A percentile compares a stretch with the other conserved stretches of the same genome.
Evolutionary conservation across 2,113 vertebrate genomes (phyloP).

Genomic region (Larimichthys crocea): DNA sequence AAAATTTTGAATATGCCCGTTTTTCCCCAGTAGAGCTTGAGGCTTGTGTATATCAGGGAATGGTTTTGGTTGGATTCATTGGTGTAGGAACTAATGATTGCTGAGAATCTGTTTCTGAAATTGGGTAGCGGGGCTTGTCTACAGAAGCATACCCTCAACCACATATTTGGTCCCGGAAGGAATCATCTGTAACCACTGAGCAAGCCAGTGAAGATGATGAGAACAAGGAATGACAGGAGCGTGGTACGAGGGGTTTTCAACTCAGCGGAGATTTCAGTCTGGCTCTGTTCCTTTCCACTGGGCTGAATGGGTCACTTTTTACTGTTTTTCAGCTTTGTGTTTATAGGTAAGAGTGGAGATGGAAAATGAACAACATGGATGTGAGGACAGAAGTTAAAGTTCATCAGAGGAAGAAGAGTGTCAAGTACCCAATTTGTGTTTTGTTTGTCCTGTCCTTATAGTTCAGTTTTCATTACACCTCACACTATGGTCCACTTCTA

Average conservation of each 20-base stretch:
- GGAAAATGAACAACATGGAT: background rate
- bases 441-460: background rate
- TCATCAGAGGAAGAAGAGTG: background rate
- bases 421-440: background rate
- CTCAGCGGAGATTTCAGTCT: conserved; percentile 12
- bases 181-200: conserved; percentile 24
- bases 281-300: conserved; percentile 16
- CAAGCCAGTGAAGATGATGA: conserved; percentile 21
- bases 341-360: background rate
- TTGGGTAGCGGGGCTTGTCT: background rate
- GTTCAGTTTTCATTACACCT: too few relatives aligned
- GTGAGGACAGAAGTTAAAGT: background rate
- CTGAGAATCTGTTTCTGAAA: conserved; percentile 31
- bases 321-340: background rate
- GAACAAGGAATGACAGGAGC: conserved; percentile 30
- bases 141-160: background rate
- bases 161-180: conserved; percentile 27
- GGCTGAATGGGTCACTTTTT: background rate
- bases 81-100: conserved; percentile 22
- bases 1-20: conserved; percentile 14
- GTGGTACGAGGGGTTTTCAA: conserved; percentile 3
- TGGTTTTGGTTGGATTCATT: conserved; percentile 29
- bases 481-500: background rate
- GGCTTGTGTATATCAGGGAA: background rate
- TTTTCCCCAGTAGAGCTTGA: conserved; percentile 7